Evolutionary conservation across 2,113 vertebrate genomes (phyloP).

Genomic region (Diphyllodes magnificus): DNA sequence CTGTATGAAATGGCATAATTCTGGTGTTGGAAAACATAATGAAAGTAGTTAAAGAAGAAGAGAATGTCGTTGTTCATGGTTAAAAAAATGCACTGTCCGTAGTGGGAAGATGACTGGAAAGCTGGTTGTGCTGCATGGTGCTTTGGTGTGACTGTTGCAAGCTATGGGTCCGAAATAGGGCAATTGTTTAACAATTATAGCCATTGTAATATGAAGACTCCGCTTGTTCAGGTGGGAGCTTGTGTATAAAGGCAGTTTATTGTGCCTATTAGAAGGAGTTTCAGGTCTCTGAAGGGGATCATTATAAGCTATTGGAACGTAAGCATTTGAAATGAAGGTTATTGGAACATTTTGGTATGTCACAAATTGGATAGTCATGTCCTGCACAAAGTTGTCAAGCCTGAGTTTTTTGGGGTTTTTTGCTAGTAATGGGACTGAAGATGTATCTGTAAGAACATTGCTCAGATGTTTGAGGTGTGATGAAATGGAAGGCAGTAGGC

Average conservation of each 20-base stretch:
- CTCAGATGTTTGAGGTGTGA: neutral
- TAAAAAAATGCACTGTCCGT: neutral
- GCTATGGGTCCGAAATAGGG: neutral
- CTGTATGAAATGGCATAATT: neutral
- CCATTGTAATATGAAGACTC: neutral
- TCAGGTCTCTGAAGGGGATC: neutral
- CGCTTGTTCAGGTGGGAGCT: neutral
- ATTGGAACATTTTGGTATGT: neutral
- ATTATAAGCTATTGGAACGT: neutral
- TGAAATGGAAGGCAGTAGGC: neutral
- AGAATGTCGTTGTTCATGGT: neutral
- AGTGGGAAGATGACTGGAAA: neutral
- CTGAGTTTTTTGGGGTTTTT: neutral
- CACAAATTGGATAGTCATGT: neutral
- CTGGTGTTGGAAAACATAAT: neutral
- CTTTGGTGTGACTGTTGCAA: neutral
- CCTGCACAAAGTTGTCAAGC: neutral
- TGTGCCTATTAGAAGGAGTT: neutral
- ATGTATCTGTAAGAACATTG: neutral
- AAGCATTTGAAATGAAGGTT: neutral
- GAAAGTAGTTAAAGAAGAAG: neutral
- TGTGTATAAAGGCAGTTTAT: neutral
- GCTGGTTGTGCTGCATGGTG: neutral
- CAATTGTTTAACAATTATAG: neutral
- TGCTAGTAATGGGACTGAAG: neutral